Percentiles rank a stretch among this genome's conserved stretches.
phyloP scores from a whole-genome alignment of 2,797 vertebrate genomes.

The Adrianichthys oophorus region DNA sequence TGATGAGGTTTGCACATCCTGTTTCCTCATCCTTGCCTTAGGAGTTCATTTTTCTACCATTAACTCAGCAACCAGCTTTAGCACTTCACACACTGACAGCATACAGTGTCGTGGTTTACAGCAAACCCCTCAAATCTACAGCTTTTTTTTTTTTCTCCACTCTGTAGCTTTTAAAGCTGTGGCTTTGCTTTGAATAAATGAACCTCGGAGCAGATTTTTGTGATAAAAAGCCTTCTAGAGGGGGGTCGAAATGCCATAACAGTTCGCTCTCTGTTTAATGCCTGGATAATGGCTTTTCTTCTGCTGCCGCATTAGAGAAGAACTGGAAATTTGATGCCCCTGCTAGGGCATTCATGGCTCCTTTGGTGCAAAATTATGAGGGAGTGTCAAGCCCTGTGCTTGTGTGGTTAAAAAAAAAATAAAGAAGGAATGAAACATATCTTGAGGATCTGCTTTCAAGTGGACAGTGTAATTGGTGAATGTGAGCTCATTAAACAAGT shows the following conservation, averaged over 20 bases:
- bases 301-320: slow-evolving; percentile 10
- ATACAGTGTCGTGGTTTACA: slow-evolving; percentile 11
- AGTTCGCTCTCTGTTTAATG: slow-evolving; percentile 15
- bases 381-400: background rate
- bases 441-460: slow-evolving; percentile 6
- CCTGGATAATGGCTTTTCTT: slow-evolving; percentile 17
- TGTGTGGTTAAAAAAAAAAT: background rate
- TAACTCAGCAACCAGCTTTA: slow-evolving; percentile 1
- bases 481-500: background rate
- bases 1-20: slow-evolving; percentile 47
- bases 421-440: background rate
- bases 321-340: slow-evolving; percentile 14
- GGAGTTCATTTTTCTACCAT: slow-evolving; percentile 2
- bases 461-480: slow-evolving; percentile 1
- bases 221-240: background rate
- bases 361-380: slow-evolving; percentile 13
- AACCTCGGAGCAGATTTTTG: slow-evolving; percentile 3
- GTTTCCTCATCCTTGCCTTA: slow-evolving; percentile 38
- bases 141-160: background rate
- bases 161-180: slow-evolving; percentile 9
- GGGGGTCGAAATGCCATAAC: slow-evolving; percentile 12
- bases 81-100: slow-evolving; percentile 13
- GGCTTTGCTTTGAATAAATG: slow-evolving; percentile 4
- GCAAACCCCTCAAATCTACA: slow-evolving; percentile 8
- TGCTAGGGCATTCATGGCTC: slow-evolving; percentile 10